A percentile compares a stretch with the other conserved stretches of the same genome.
Conservation (phyloP, 2,113 vertebrate species). For the Mesitornis unicolor region DNA sequence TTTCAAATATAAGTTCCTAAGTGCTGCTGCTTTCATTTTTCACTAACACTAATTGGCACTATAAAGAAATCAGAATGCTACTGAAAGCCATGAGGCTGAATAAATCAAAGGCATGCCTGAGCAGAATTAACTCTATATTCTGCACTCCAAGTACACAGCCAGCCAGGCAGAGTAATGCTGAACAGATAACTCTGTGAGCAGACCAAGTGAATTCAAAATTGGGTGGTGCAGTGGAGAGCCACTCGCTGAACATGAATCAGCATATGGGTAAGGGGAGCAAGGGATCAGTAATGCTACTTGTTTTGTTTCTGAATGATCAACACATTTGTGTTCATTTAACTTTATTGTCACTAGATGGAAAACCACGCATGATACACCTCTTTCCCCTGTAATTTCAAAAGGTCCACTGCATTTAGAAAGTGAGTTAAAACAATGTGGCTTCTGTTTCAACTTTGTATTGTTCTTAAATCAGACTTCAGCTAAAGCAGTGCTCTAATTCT, state of each 20-base stretch:
- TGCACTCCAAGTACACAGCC: neutral
- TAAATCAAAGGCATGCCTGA: neutral
- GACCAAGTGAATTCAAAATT: neutral
- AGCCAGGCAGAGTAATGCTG: neutral
- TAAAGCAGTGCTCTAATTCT: neutral
- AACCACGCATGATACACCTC: neutral
- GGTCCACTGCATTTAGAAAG: neutral
- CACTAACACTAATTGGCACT: neutral
- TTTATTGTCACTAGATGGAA: neutral
- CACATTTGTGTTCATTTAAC: neutral
- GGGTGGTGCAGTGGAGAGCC: neutral
- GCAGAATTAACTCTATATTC: neutral
- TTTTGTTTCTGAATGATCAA: neutral
- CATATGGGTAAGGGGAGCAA: neutral
- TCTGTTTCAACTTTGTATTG: neutral
- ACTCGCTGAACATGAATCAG: neutral
- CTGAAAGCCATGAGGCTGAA: neutral
- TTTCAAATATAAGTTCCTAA: neutral
- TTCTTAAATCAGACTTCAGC: neutral
- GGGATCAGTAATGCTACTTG: fast-evolving
- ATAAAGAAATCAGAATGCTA: neutral
- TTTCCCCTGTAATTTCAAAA: neutral
- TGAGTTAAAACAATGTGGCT: neutral
- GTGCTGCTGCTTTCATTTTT: neutral
- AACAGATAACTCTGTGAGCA: neutral